These are phyloP conservation scores for Pseudocheirus occidentalis DNA, from an alignment of 2,797 vertebrate species.

Conservation along the genomic window DNA sequence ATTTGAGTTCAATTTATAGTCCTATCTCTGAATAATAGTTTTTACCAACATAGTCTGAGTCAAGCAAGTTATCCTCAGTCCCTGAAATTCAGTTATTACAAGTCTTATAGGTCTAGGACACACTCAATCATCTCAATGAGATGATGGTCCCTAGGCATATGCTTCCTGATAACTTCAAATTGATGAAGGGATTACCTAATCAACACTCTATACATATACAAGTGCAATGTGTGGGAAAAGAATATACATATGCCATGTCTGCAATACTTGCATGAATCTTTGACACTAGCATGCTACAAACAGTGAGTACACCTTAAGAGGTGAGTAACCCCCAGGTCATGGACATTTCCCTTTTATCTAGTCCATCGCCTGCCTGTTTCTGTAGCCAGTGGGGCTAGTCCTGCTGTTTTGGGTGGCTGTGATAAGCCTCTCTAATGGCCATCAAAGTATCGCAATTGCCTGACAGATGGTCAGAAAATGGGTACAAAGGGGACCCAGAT, in stretches of 20 bases:
- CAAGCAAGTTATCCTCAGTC: not conserved
- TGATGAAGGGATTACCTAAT: no score
- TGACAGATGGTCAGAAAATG: not conserved
- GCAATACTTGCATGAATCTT: not conserved
- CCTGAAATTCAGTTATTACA: not conserved
- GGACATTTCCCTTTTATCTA: not conserved
- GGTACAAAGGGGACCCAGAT: not conserved
- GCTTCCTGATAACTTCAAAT: no score
- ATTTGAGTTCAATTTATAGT: not conserved
- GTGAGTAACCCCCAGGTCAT: not conserved
- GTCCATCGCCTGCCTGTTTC: not conserved
- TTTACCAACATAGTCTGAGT: not conserved
- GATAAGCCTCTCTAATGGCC: not conserved
- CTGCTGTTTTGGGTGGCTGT: no score
- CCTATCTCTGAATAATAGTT: not conserved
- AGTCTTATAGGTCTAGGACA: no score
- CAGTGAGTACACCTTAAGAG: not conserved
- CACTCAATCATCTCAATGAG: no score
- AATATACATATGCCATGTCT: not conserved
- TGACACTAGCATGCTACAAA: not conserved
- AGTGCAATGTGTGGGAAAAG: no score
- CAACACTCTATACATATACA: no score
- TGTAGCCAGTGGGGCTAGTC: not conserved
- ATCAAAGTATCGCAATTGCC: not conserved
- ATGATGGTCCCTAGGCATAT: no score